A percentile compares a stretch with the other conserved stretches of the same genome.
Evolutionary conservation across 30 jellyfish, hydroid and myxozoan genomes (phyloP).

Genomic region (Cassiopea andromeda): DNA sequence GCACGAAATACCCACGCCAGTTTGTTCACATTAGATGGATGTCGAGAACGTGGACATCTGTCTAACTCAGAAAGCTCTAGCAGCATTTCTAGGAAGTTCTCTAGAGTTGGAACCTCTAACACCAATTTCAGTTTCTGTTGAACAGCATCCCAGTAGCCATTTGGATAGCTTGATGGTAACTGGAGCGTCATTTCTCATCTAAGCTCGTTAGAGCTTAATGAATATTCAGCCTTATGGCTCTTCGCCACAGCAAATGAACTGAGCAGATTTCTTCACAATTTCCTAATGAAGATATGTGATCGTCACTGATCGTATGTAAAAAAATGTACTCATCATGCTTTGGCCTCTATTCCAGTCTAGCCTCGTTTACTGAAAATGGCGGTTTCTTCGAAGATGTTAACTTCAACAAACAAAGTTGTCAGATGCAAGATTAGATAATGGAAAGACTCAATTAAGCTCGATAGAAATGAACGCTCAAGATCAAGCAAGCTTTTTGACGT

Average conservation of each 20-base stretch:
- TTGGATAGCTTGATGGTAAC: constrained; percentile 24
- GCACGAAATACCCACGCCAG: neutral
- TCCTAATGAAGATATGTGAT: too few relatives aligned
- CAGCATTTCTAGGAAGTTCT: neutral
- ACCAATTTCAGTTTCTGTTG: neutral
- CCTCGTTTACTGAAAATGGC: constrained; percentile 62
- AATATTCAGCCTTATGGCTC: too few relatives aligned
- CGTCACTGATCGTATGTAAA: too few relatives aligned
- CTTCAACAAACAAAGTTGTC: constrained; percentile 36
- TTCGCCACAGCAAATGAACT: too few relatives aligned
- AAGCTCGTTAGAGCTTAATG: neutral
- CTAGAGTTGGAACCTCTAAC: neutral
- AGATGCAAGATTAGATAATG: neutral
- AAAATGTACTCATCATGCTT: neutral
- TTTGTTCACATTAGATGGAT: neutral
- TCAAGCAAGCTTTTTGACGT: neutral
- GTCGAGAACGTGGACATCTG: neutral
- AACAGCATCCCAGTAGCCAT: constrained; percentile 13
- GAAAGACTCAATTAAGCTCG: neutral
- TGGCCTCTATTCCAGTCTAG: constrained; percentile 32
- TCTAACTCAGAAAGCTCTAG: neutral
- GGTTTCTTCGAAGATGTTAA: constrained; percentile 73
- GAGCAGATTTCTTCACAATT: too few relatives aligned
- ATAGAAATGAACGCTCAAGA: neutral
- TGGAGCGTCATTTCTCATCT: constrained; percentile 4